Conservation (phyloP, 2,113 vertebrate genomes). For the Phrynosoma blainvillii region DNA sequence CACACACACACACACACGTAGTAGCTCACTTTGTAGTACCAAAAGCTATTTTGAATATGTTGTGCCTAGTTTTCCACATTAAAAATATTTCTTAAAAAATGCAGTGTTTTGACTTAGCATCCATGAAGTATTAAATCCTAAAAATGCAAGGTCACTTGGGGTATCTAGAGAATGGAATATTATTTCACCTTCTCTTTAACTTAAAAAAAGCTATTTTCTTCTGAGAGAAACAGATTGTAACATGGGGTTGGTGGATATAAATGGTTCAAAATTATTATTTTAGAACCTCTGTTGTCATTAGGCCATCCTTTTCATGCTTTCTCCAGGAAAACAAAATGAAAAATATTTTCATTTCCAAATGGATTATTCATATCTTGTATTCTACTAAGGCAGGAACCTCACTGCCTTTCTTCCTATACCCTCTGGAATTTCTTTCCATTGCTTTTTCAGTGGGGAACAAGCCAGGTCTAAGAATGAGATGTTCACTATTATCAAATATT, state of each 20-base stretch:
- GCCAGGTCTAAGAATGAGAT: neutral
- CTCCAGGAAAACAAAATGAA: slow-evolving; percentile 1
- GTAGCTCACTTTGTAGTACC: neutral
- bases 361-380: neutral
- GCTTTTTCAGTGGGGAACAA: neutral
- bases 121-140: neutral
- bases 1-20: neutral
- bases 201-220: neutral
- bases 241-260: neutral
- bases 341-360: neutral
- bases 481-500: slow-evolving; percentile 17
- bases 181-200: neutral
- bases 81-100: neutral
- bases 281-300: neutral
- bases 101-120: neutral
- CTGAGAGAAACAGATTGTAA: neutral
- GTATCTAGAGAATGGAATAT: neutral
- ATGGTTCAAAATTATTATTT: neutral
- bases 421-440: neutral
- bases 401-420: neutral
- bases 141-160: slow-evolving; percentile 1
- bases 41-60: neutral
- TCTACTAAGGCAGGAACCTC: neutral
- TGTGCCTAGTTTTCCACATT: neutral
- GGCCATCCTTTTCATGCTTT: neutral